These are phyloP conservation scores for Galerucella pusilla DNA, from an alignment of 2,888 invertebrate genomes.

Conservation along the genomic window DNA sequence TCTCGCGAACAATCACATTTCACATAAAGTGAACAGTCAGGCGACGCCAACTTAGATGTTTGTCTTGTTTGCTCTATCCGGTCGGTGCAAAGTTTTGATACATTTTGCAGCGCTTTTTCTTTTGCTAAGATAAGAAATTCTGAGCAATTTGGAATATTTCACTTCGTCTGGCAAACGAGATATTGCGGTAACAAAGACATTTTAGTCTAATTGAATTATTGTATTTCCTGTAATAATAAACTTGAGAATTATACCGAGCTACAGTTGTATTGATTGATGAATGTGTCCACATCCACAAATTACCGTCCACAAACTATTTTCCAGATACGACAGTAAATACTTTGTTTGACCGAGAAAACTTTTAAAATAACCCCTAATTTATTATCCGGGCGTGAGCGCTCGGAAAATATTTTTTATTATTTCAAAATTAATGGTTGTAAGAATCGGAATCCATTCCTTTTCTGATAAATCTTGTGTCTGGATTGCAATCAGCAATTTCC, in stretches of 20 bases:
- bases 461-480: constrained; percentile 30
- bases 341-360: too few relatives aligned
- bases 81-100: constrained; percentile 55
- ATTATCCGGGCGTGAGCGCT: not conserved
- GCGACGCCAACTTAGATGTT: constrained; percentile 58
- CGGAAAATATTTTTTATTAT: constrained; percentile 29
- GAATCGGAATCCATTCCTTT: constrained; percentile 19
- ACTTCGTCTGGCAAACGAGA: constrained; percentile 24
- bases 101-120: constrained; percentile 53
- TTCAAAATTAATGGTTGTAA: constrained; percentile 20
- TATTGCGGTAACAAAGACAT: constrained; percentile 16
- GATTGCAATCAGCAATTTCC: constrained; percentile 33
- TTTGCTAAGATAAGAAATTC: constrained; percentile 59
- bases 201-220: not conserved
- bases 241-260: not conserved
- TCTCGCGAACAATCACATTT: constrained; percentile 45
- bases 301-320: not conserved
- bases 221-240: not conserved
- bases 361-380: too few relatives aligned
- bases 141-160: constrained; percentile 49
- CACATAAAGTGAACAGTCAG: constrained; percentile 53
- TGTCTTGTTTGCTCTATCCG: constrained; percentile 59
- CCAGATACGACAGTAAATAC: too few relatives aligned
- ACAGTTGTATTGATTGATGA: not conserved
- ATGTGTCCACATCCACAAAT: not conserved